Percentiles rank a stretch among this genome's conserved stretches.
Evolutionary conservation across 2,797 vertebrate species (phyloP).

Genomic region (Phyllotis vaccarum): DNA sequence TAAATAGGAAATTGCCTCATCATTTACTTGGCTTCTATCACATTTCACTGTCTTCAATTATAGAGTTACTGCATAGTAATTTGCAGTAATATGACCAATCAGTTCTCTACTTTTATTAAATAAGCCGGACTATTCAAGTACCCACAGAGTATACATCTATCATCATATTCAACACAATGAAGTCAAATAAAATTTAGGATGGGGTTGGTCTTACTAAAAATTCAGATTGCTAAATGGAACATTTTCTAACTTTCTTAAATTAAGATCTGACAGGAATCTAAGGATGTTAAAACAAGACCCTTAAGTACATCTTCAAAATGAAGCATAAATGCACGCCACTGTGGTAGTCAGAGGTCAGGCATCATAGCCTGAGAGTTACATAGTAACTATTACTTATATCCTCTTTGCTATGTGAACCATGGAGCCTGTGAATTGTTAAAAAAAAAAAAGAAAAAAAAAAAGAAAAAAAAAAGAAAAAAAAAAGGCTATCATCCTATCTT

Average conservation of each 20-base stretch:
- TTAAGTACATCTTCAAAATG: not conserved
- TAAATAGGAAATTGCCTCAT: not conserved
- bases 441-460: too few species aligned
- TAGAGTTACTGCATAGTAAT: not conserved
- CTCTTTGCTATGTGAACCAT: not conserved
- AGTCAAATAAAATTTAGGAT: not conserved
- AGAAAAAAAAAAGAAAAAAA: too few species aligned
- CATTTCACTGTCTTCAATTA: not conserved
- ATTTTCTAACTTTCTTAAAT: constrained; percentile 24
- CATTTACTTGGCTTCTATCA: not conserved
- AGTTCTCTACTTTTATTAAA: not conserved
- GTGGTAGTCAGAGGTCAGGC: not conserved
- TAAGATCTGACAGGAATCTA: constrained; percentile 44
- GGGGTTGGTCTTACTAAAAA: constrained; percentile 13
- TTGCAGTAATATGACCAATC: not conserved
- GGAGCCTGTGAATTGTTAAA: not conserved
- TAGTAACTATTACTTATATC: rapidly evolving
- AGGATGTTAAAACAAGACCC: not conserved
- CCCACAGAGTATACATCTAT: not conserved
- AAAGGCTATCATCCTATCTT: not conserved
- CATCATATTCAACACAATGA: constrained; percentile 22
- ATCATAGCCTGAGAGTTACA: not conserved
- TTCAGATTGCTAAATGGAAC: not conserved
- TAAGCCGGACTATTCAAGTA: not conserved
- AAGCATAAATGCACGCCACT: not conserved